phyloP scores from a whole-genome alignment of 1,140 invertebrate species.

The Microplitis mediator region DNA sequence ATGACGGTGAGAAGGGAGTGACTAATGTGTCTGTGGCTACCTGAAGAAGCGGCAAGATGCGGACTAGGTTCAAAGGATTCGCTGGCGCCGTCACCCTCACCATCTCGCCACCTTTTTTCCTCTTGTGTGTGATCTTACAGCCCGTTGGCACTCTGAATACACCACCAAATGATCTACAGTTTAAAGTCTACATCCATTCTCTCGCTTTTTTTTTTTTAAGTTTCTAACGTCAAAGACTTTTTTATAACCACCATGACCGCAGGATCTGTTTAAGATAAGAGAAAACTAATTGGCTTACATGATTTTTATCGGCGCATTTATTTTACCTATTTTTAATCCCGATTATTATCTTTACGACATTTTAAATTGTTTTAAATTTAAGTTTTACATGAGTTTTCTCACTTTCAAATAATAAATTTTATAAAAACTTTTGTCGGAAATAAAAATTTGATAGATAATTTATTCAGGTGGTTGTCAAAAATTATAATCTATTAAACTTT shows the following conservation, averaged over 20 bases:
- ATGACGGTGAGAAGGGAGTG: constrained; percentile 47
- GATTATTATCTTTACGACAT: constrained; percentile 17
- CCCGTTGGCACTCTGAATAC: background rate
- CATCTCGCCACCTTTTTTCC: constrained; percentile 35
- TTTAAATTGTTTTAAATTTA: background rate
- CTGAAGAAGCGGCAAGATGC: constrained; percentile 56
- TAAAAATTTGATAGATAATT: too few species aligned
- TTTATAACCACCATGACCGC: background rate
- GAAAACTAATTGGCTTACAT: constrained; percentile 27
- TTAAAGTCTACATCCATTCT: too few species aligned
- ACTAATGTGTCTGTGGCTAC: constrained; percentile 64
- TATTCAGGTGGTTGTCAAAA: too few species aligned
- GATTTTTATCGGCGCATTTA: constrained; percentile 13
- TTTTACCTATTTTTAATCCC: background rate
- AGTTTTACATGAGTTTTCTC: background rate
- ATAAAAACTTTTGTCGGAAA: too few species aligned
- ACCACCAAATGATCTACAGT: background rate
- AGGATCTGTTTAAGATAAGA: constrained; percentile 8
- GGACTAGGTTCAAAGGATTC: constrained; percentile 59
- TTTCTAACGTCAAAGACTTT: too few species aligned
- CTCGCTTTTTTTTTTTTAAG: too few species aligned
- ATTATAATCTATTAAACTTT: too few species aligned
- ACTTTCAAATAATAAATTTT: too few species aligned
- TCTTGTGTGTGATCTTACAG: background rate
- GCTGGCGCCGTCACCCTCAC: constrained; percentile 55